Base-by-base conservation (phyloP, 1,140 invertebrate genomes). In the Platorchestia sp. region DNA sequence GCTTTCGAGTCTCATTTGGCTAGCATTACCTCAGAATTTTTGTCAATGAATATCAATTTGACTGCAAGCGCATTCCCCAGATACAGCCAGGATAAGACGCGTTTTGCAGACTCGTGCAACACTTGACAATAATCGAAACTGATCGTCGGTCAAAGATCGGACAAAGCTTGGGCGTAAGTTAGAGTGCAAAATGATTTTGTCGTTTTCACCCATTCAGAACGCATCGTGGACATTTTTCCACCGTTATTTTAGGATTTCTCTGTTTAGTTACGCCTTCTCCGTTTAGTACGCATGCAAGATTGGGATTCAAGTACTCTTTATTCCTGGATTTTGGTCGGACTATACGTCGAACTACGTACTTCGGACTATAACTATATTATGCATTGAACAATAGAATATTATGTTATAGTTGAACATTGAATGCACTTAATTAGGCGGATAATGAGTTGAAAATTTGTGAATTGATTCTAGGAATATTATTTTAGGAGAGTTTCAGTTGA, bases 41-140 rank as follows among this genome's bases (percentile, higher is more conserved):
- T 75, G 59, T 75, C 59, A 75, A 75, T 75, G 59, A 75, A 22
- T 75, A 75, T 75, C 59, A 75, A 75, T 75, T 75, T 75, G 59
- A 75, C 59, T 75, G 59, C 59, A 75, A 75, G 36, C 59, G 59
- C 59, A 75, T 75, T 75, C 59, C 59, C 59, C 1, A 75, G 59
- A 75, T 75, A 27, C 27, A 36, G 59, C 36, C 59, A 75, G 59
- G 59, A 75, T 75, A 75, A 75, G 59, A 36, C 59, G 59, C 59
- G 36, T 75, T 3, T 10, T 75, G 27, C 59, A 75, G 59, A 75
- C 59, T 51, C 59, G 7, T 27, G 59, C 27, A 75, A 75, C 59
- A 75, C 36, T 75, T 75, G 59, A 75, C 59, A 75, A 51, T 51
- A 51, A 75, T 75, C 59, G 59, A 75, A 75, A 75, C 59, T 75